phyloP scores from a whole-genome alignment of 23 tunicate genomes.

The Halocynthia aurantium region DNA sequence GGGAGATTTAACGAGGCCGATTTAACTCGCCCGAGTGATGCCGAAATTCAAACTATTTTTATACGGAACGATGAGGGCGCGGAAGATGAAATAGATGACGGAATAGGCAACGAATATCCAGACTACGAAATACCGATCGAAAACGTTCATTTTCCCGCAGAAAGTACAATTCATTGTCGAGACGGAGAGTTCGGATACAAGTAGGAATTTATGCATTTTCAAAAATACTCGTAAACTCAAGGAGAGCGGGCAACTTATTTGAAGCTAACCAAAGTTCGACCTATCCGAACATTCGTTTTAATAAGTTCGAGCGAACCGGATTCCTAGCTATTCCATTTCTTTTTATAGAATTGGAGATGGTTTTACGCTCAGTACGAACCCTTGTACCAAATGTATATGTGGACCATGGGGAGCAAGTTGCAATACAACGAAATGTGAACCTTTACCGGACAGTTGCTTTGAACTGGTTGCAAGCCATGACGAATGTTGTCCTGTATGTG shows the following conservation, averaged over 20 bases:
- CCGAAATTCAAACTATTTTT: no score
- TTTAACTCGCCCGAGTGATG: no score
- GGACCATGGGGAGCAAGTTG: slow-evolving; percentile 22
- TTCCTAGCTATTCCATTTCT: not conserved
- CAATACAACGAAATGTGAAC: slow-evolving; percentile 16
- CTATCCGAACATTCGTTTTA: no score
- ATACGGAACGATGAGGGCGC: not conserved
- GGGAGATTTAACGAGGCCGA: no score
- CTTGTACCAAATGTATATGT: slow-evolving; percentile 34
- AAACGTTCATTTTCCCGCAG: no score
- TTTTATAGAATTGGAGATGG: slow-evolving; percentile 21
- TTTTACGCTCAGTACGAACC: slow-evolving; percentile 17
- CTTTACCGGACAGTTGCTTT: slow-evolving; percentile 40
- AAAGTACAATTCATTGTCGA: slow-evolving; percentile 16
- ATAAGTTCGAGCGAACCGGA: no score
- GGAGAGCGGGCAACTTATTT: no score
- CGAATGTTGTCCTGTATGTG: slow-evolving; percentile 46
- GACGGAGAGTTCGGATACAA: slow-evolving; percentile 13
- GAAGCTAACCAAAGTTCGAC: no score
- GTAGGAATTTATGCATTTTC: no score
- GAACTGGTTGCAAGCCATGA: slow-evolving; percentile 22
- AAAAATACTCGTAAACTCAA: no score
- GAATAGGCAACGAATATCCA: not conserved
- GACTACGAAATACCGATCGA: not conserved
- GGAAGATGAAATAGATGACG: not conserved